Base-by-base conservation (phyloP, 2,113 vertebrate species). In the Salminus brasiliensis region DNA sequence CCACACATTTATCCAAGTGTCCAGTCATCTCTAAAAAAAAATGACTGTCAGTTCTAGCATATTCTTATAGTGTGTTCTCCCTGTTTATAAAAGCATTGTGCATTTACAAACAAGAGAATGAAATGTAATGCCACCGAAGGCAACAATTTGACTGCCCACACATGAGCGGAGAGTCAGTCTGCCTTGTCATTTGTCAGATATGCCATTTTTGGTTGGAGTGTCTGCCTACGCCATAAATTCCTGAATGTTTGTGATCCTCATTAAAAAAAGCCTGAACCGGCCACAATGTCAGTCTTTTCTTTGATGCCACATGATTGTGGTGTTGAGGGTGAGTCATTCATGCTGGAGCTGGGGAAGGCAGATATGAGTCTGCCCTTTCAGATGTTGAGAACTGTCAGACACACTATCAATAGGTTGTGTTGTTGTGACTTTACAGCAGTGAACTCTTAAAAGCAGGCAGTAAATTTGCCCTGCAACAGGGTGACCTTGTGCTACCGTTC, bases 281-380 rank as follows among this genome's bases (percentile, higher is more conserved):
- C 76, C 83, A 65, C 76, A 79, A 81, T 36, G 74, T 81, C 70
- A 79, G 76, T 83, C 83, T 18, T 84, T 87, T 66, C 89, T 87
- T 81, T 83, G 80, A 83, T 80, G 81, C 32, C 83, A 79, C 81
- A 67, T 84, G 79, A 87, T 89, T 85, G 83, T 83, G 62, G 83
- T 85, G 80, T 2, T 13, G 74, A 18, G 43, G 9, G 30, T 91
- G 90, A 91, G 85, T 91, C 91, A 90, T 63, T 10, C 72, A 6
- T 43, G 60, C 74, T 21, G 80, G 62, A 76, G 49, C 76, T 86
- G 65, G 74, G 32, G 68, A 16, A 62, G 66, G 41, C 79, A 32
- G 57, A 79, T 82, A 85, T 62, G 67, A 85, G 73, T 36, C 62
- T 88, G 85, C 86, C 81, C 80, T 89, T 92, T 84, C 74, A 45